Evolutionary conservation across 2,888 invertebrate species (phyloP), one percentile per base, ranked within the genome.

Genomic region (Andrena bicolor): DNA sequence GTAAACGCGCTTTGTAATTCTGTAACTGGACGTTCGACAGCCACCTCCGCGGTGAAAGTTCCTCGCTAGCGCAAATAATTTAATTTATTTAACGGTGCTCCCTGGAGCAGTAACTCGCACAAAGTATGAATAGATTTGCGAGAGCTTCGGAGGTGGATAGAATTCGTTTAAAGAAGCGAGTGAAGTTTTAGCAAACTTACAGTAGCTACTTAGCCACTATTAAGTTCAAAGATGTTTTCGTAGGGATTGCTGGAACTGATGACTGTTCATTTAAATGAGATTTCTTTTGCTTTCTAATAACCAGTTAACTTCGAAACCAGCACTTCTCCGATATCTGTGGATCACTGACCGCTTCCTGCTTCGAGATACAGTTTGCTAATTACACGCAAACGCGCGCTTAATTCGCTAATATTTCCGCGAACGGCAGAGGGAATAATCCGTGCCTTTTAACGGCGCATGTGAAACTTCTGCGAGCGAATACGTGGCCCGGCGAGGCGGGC

Each of bases 1-100:
- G 60, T 60, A 60, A 60, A 10, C 20, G 60, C 30, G 60, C 30
- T 60, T n/a, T 10, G n/a, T 35, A 61, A 61, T 61, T 32, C 4
- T 32, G 4, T 61, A 61, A 61, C 61, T 61, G 32, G 32, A n/a
- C 4, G 61, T 20, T n/a, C 61, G 32, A 20, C 7, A 20, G 35
- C n/a, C 8, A n/a, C 10, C 7, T 28, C 10, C n/a, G 20, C 10
- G 8, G 32, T 32, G 61, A 35, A 61, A 32, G 61, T 61, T 35
- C 20, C 10, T 10, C 10, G 8, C 20, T 23, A 56, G 56, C 2
- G 23, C 56, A 56, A 56, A 26, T 26, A 56, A 56, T 56, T 56
- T 56, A 8, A 26, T 56, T 56, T 26, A 56, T 56, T 56, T 10
- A 20, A 20, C 51, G 20, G 20, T 51, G 51, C 51, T 56, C 4